Percentiles rank a stretch among this genome's conserved stretches.
Evolutionary conservation across 2,888 invertebrate species (phyloP).

Genomic region (Subacronicta megacephala): DNA sequence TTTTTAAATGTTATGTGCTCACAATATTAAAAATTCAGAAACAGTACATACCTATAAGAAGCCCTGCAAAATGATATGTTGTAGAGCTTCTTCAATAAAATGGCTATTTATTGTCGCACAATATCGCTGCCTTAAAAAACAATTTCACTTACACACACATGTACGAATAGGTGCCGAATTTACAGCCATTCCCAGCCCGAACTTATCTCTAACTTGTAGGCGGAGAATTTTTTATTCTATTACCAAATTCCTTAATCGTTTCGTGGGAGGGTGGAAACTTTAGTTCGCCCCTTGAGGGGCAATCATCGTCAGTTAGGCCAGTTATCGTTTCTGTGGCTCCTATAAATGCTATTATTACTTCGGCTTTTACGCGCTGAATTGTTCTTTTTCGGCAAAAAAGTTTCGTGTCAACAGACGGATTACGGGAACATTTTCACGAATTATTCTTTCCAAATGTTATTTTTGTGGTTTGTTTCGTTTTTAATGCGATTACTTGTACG

Average conservation of each 20-base stretch:
- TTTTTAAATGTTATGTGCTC: too few species aligned
- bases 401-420: constrained; percentile 56
- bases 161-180: constrained; percentile 19
- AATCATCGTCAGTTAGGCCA: constrained; percentile 62
- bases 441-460: constrained; percentile 45
- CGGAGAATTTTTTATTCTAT: constrained; percentile 63
- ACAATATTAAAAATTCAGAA: too few species aligned
- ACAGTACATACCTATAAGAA: too few species aligned
- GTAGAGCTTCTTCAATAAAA: too few species aligned
- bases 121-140: constrained; percentile 24
- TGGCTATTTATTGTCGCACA: too few species aligned
- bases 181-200: constrained; percentile 28
- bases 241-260: constrained; percentile 62
- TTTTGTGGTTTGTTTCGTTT: constrained; percentile 33
- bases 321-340: constrained; percentile 58
- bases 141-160: constrained; percentile 11
- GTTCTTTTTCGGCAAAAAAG: constrained; percentile 53
- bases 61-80: too few species aligned
- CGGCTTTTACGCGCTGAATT: constrained; percentile 54
- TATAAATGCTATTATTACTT: constrained; percentile 59
- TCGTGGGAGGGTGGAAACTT: constrained; percentile 50
- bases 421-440: constrained; percentile 37
- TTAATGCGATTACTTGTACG: constrained; percentile 36
- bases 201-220: constrained; percentile 45
- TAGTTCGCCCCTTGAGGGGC: constrained; percentile 56